Evolutionary conservation across 2,797 vertebrate genomes (phyloP).

Genomic region (Remorina albescens): DNA sequence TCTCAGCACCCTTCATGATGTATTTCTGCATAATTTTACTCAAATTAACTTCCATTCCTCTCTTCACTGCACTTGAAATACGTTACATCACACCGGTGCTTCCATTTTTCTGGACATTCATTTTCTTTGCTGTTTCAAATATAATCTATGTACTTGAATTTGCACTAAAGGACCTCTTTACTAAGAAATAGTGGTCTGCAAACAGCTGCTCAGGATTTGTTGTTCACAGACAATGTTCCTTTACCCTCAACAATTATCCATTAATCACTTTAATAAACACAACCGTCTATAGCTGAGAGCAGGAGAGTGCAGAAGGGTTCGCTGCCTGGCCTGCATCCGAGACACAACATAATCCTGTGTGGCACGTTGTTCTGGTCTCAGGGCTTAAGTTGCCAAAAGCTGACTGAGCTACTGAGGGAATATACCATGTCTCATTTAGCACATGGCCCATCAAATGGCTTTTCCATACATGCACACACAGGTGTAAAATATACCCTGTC

Average conservation of each 20-base stretch:
- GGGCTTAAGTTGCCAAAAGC: conserved; percentile 29
- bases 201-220: conserved; percentile 15
- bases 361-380: conserved; percentile 18
- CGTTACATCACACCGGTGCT: background rate
- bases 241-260: conserved; percentile 1
- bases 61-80: background rate
- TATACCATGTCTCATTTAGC: conserved; percentile 41
- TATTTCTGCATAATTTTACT: conserved; percentile 7
- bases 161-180: background rate
- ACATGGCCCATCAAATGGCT: conserved; percentile 29
- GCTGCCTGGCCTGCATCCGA: conserved; percentile 5
- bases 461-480: conserved; percentile 39
- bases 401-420: conserved; percentile 30
- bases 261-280: conserved; percentile 22
- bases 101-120: background rate
- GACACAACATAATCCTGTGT: conserved; percentile 26
- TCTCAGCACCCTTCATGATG: background rate
- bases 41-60: background rate
- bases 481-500: conserved; percentile 48
- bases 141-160: background rate
- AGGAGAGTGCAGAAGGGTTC: too few relatives aligned
- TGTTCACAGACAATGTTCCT: conserved; percentile 6
- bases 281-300: conserved; percentile 22
- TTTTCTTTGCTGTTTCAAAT: background rate
- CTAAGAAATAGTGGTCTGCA: background rate